Percentiles rank a stretch among this genome's conserved stretches.
Evolutionary conservation across 2,797 vertebrate species (phyloP).

Genomic region (Brachyrhaphis roseni): DNA sequence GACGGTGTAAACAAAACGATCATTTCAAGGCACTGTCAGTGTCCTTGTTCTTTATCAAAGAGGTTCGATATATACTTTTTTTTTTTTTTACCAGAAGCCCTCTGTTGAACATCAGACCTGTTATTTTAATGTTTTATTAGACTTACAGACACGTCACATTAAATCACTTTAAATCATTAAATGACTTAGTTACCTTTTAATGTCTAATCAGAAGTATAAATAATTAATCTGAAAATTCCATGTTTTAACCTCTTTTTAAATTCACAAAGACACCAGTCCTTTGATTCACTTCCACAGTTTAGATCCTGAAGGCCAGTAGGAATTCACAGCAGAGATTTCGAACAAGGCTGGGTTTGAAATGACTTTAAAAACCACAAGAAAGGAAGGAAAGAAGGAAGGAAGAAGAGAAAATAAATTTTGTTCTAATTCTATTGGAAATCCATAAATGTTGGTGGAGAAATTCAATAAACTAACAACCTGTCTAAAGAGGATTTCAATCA

Average conservation of each 20-base stretch:
- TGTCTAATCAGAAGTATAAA: background rate
- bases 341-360: background rate
- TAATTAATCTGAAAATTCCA: background rate
- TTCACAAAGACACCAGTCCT: background rate
- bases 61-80: too few relatives aligned
- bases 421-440: background rate
- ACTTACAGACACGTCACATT: background rate
- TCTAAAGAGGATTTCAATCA: background rate
- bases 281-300: background rate
- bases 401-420: background rate
- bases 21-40: background rate
- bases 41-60: background rate
- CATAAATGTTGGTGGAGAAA: background rate
- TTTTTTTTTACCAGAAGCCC: background rate
- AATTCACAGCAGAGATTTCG: background rate
- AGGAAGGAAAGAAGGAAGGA: background rate
- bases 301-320: background rate
- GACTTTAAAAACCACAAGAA: background rate
- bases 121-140: background rate
- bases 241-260: background rate
- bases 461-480: background rate
- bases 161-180: constrained; percentile 2
- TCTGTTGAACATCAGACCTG: background rate
- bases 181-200: background rate
- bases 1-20: background rate